Evolutionary conservation across 2,113 vertebrate genomes (phyloP).

Genomic region (Corynorhinus townsendii): DNA sequence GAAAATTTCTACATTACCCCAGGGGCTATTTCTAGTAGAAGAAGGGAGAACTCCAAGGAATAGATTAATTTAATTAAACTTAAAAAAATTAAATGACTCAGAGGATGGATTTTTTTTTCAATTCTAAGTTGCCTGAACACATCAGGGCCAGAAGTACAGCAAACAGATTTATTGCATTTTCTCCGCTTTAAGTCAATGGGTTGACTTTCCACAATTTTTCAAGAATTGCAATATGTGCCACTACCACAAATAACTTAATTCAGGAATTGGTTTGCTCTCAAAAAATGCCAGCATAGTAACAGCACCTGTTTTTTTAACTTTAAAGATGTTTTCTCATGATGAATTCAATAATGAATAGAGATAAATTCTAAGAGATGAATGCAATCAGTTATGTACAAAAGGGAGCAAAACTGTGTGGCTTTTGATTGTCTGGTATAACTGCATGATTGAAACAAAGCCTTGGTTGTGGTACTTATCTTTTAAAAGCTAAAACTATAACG

Average conservation of each 20-base stretch:
- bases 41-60: neutral
- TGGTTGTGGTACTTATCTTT: neutral
- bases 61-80: constrained; percentile 49
- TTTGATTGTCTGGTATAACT: neutral
- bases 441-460: neutral
- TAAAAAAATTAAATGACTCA: neutral
- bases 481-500: neutral
- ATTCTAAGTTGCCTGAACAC: neutral
- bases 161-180: neutral
- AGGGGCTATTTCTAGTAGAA: neutral
- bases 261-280: neutral
- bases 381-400: neutral
- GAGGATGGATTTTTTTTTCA: neutral
- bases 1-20: neutral
- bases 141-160: neutral
- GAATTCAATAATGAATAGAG: neutral
- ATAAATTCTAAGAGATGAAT: neutral
- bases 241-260: neutral
- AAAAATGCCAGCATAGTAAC: neutral
- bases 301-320: neutral
- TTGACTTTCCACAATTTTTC: neutral
- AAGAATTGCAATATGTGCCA: neutral
- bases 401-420: neutral
- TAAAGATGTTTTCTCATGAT: neutral
- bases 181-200: neutral